phyloP scores from a whole-genome alignment of 2,888 invertebrate species.

The Leucania comma region DNA sequence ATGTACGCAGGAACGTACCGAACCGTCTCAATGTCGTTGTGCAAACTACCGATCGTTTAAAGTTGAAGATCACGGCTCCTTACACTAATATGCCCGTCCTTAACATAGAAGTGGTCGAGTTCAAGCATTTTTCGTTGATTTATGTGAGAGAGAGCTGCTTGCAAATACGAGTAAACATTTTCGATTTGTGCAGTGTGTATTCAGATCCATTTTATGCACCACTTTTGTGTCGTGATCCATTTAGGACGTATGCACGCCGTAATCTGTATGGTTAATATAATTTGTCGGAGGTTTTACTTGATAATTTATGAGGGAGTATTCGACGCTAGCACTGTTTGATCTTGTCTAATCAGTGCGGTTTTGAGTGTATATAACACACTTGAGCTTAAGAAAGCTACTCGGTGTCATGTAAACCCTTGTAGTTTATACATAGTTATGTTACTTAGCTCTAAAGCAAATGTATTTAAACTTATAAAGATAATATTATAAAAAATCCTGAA shows the following conservation, averaged over 20 bases:
- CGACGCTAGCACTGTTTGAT: conserved; percentile 72
- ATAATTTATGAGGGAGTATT: conserved; percentile 63
- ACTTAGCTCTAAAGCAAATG: conserved; percentile 37
- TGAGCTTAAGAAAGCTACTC: conserved; percentile 72
- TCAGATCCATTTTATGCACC: conserved; percentile 42
- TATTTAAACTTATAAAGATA: conserved; percentile 41
- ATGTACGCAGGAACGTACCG: conserved; percentile 38
- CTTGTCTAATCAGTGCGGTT: conserved; percentile 78
- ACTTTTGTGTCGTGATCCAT: conserved; percentile 23
- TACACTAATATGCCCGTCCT: conserved; percentile 39
- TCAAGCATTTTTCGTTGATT: conserved; percentile 55
- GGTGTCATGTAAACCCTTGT: conserved; percentile 57
- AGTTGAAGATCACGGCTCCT: conserved; percentile 32
- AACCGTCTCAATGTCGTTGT: conserved; percentile 50
- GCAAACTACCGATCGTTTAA: conserved; percentile 56
- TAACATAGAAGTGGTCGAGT: conserved; percentile 23
- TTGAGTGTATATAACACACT: conserved; percentile 69
- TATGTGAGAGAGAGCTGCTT: conserved; percentile 42
- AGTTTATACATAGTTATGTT: conserved; percentile 57
- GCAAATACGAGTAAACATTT: conserved; percentile 52
- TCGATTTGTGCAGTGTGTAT: conserved; percentile 36
- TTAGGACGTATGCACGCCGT: conserved; percentile 6
- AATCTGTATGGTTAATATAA: conserved; percentile 58
- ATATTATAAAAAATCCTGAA: conserved; percentile 43
- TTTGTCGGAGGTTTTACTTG: conserved; percentile 61